phyloP scores from a whole-genome alignment of 2,888 invertebrate species.

The Leptinotarsa tumamoca region DNA sequence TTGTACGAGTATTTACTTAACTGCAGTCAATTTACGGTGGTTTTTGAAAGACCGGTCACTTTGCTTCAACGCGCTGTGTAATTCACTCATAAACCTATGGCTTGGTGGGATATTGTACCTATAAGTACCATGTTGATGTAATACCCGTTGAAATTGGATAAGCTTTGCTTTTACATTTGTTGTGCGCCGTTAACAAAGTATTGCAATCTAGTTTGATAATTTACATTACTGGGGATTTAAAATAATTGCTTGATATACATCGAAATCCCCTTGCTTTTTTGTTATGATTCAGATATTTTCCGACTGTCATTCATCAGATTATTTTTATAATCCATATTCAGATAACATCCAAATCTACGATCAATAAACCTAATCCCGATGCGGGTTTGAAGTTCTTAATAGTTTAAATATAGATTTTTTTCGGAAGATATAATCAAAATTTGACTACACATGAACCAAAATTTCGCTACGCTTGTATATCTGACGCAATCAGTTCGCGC shows the following conservation, averaged over 20 bases:
- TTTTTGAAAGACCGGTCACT: not conserved
- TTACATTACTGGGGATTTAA: not conserved
- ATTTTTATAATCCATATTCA: no score
- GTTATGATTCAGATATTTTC: not conserved
- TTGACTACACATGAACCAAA: no score
- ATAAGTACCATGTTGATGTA: not conserved
- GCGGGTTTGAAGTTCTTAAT: no score
- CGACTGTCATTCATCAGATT: not conserved
- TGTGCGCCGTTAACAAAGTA: no score
- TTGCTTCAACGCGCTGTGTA: not conserved
- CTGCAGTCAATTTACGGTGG: not conserved
- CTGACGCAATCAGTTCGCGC: no score
- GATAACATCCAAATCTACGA: no score
- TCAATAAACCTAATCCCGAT: no score
- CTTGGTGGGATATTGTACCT: not conserved
- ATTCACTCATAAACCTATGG: not conserved
- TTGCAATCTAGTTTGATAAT: not conserved
- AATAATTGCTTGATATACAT: not conserved
- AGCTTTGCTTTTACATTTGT: not conserved
- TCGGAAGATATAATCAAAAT: no score
- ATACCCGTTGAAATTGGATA: not conserved
- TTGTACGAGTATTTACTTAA: not conserved
- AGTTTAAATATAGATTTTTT: no score
- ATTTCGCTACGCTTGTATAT: no score
- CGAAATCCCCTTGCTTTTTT: not conserved